Percentiles rank a stretch among this genome's conserved stretches.
Conservation (phyloP, 2,113 vertebrate genomes). For the Cyanocitta stelleri region DNA sequence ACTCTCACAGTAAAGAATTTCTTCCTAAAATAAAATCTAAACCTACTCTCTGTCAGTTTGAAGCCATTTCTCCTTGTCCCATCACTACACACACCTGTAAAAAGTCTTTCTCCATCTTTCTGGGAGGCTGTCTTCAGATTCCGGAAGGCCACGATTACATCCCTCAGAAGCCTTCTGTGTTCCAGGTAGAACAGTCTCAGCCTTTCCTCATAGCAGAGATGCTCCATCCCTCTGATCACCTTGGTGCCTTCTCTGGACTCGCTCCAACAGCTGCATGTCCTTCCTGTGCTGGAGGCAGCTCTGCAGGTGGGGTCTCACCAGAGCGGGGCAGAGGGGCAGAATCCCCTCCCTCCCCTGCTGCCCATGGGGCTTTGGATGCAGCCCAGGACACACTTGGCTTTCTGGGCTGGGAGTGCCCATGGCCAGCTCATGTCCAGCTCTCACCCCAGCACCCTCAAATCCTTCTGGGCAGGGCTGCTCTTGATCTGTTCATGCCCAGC, state of each 20-base stretch:
- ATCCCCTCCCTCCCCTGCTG: not conserved
- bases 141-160: not conserved
- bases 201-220: accelerated
- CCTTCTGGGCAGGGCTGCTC: not conserved
- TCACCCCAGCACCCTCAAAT: not conserved
- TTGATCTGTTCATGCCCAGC: not conserved
- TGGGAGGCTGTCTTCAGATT: not conserved
- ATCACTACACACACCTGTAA: too few species aligned
- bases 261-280: not conserved
- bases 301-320: not conserved
- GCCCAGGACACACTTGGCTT: not conserved
- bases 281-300: not conserved
- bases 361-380: not conserved
- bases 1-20: not conserved
- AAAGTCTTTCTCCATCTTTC: not conserved
- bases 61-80: not conserved
- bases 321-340: not conserved
- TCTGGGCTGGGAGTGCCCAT: not conserved
- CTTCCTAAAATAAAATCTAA: not conserved
- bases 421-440: not conserved
- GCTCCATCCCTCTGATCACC: not conserved
- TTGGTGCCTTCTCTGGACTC: not conserved
- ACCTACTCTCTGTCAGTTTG: too few species aligned
- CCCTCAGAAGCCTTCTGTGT: not conserved
- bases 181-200: not conserved